Evolutionary conservation across 2,797 vertebrate species (phyloP).

Genomic region (Enteromius unitaeniatus): DNA sequence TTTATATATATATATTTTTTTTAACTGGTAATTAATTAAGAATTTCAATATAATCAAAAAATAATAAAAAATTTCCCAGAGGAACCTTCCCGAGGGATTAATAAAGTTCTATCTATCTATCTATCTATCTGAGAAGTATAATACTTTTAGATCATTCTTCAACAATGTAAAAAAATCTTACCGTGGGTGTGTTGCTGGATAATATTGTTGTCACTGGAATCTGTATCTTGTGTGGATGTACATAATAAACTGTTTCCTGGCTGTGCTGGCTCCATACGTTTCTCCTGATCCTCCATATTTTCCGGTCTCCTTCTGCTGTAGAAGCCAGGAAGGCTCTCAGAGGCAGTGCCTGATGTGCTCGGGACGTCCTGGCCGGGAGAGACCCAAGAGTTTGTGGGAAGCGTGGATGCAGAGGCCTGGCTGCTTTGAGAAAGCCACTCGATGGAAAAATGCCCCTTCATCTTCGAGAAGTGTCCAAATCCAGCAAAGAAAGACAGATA

Average conservation of each 20-base stretch:
- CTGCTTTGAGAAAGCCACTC: slow-evolving; percentile 85
- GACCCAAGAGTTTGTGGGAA: slow-evolving; percentile 19
- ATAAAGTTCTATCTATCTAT: no score
- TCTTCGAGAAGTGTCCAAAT: slow-evolving; percentile 48
- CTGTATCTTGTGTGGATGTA: slow-evolving; percentile 9
- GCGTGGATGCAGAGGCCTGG: slow-evolving; percentile 50
- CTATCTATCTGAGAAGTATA: no score
- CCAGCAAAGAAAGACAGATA: slow-evolving; percentile 12
- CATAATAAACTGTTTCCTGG: not conserved
- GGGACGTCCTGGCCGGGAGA: slow-evolving; percentile 31
- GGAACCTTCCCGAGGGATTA: no score
- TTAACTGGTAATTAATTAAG: not conserved
- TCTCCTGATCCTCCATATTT: slow-evolving; percentile 34
- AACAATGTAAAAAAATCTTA: slow-evolving; percentile 10
- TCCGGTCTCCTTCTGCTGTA: slow-evolving; percentile 68
- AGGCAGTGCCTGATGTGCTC: slow-evolving; percentile 70
- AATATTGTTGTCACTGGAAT: not conserved
- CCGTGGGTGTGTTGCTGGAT: slow-evolving; percentile 50
- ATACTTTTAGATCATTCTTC: not conserved
- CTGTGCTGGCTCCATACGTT: not conserved
- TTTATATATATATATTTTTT: not conserved
- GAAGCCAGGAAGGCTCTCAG: slow-evolving; percentile 80
- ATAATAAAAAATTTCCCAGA: no score
- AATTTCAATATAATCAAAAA: no score
- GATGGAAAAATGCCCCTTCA: slow-evolving; percentile 79